A percentile compares a stretch with the other conserved stretches of the same genome.
phyloP scores from a whole-genome alignment of 2,888 invertebrate genomes.

The Hirudinaria manillensis region DNA sequence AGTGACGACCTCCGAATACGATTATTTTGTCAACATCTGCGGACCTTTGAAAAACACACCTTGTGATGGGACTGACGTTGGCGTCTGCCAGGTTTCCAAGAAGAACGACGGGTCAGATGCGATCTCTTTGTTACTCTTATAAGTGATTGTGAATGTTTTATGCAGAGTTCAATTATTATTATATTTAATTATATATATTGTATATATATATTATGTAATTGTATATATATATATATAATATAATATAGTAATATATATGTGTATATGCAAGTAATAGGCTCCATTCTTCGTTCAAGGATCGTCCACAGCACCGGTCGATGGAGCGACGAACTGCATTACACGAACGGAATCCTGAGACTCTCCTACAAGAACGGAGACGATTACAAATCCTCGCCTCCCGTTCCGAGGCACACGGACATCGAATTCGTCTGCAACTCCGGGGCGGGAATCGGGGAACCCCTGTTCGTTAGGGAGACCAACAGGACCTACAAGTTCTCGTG shows the following conservation, averaged over 20 bases:
- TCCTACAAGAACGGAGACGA: conserved; percentile 21
- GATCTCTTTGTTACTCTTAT: neutral
- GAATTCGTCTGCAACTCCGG: conserved; percentile 28
- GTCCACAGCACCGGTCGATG: conserved; percentile 15
- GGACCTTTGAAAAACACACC: conserved; percentile 19
- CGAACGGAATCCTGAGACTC: conserved; percentile 23
- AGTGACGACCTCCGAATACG: neutral
- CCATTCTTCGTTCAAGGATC: neutral
- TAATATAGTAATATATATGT: too few species aligned
- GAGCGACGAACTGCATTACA: conserved; percentile 25
- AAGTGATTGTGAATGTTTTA: neutral
- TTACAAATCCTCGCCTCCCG: conserved; percentile 23
- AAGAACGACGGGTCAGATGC: neutral
- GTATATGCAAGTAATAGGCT: too few species aligned
- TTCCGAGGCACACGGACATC: conserved; percentile 29
- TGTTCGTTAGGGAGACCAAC: conserved; percentile 26
- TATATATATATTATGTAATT: neutral
- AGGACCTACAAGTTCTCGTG: conserved; percentile 29
- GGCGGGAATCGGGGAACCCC: conserved; percentile 19
- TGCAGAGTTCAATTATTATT: neutral
- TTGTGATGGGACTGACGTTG: neutral
- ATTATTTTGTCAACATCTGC: conserved; percentile 27
- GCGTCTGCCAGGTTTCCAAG: conserved; percentile 27
- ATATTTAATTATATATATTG: neutral
- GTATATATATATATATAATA: neutral